Conservation (phyloP, 2,113 vertebrate genomes). For the Lepus timidus region DNA sequence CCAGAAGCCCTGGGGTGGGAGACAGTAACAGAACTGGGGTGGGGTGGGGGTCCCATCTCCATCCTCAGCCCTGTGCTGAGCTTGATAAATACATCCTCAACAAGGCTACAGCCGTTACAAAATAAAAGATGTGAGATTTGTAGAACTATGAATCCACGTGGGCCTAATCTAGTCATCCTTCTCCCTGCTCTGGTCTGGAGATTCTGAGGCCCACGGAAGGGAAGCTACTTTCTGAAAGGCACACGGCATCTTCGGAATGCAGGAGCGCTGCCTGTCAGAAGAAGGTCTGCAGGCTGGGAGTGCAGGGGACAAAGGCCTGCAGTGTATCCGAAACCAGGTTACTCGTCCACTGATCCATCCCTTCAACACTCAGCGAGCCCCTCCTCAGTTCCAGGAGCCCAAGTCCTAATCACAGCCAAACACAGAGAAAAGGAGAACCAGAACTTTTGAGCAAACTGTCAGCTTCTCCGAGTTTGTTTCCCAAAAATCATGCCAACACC, state of each 20-base stretch:
- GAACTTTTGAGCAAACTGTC: not conserved
- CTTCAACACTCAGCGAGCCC: not conserved
- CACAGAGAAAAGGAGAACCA: not conserved
- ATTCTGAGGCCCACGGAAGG: not conserved
- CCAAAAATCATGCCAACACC: rapidly evolving
- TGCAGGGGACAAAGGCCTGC: not conserved
- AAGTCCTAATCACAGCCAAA: not conserved
- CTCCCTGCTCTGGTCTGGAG: not conserved
- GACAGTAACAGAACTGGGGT: rapidly evolving
- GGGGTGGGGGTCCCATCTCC: not conserved
- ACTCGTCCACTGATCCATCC: not conserved
- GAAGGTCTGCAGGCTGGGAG: too few relatives aligned
- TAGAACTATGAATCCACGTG: not conserved
- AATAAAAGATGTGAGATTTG: not conserved
- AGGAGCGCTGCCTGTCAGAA: not conserved
- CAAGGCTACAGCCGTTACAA: not conserved
- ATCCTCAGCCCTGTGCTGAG: not conserved
- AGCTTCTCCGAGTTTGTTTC: not conserved
- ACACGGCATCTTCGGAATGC: not conserved
- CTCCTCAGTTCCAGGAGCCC: not conserved
- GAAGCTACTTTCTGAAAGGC: not conserved
- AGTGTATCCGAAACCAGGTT: not conserved
- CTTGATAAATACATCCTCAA: conserved; percentile 6
- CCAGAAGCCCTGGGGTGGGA: not conserved
- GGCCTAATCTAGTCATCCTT: not conserved